phyloP scores from a whole-genome alignment of 2,888 invertebrate genomes.

The Folsomia candida region DNA sequence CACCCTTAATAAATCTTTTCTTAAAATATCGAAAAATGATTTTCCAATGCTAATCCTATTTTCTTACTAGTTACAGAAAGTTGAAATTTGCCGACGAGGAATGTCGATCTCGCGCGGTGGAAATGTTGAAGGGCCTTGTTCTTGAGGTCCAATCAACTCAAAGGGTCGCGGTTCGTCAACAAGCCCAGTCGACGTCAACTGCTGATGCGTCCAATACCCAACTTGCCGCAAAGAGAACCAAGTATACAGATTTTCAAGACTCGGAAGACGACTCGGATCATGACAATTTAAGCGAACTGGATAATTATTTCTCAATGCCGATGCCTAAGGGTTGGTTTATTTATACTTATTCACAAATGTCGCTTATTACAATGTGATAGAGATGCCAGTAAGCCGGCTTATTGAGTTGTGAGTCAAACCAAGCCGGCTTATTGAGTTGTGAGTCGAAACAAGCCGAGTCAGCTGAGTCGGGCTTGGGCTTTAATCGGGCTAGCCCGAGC shows the following conservation, averaged over 20 bases:
- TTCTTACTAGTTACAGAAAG: conserved; percentile 7
- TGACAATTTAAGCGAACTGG: conserved; percentile 11
- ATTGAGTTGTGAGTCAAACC: too few species aligned
- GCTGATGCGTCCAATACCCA: neutral
- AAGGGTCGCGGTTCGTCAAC: too few species aligned
- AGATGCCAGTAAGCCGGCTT: too few species aligned
- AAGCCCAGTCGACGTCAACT: neutral
- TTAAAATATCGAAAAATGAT: neutral
- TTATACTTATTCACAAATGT: too few species aligned
- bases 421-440: too few species aligned
- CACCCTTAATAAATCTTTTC: conserved; percentile 11
- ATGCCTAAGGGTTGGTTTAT: neutral
- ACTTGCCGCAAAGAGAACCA: neutral
- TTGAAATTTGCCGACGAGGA: conserved; percentile 6
- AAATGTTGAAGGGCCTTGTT: too few species aligned
- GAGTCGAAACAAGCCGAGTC: too few species aligned
- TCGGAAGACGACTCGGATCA: neutral
- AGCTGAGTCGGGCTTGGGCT: too few species aligned
- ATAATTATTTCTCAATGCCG: neutral
- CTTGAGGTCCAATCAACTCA: too few species aligned
- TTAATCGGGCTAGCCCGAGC: too few species aligned
- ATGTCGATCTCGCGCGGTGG: neutral
- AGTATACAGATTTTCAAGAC: neutral
- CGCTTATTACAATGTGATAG: too few species aligned
- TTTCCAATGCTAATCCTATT: neutral